Percentiles rank a stretch among this genome's conserved stretches.
These are phyloP conservation scores for Drosophila tripunctata DNA, from an alignment of 2,888 invertebrate genomes.

Conservation along the genomic window DNA sequence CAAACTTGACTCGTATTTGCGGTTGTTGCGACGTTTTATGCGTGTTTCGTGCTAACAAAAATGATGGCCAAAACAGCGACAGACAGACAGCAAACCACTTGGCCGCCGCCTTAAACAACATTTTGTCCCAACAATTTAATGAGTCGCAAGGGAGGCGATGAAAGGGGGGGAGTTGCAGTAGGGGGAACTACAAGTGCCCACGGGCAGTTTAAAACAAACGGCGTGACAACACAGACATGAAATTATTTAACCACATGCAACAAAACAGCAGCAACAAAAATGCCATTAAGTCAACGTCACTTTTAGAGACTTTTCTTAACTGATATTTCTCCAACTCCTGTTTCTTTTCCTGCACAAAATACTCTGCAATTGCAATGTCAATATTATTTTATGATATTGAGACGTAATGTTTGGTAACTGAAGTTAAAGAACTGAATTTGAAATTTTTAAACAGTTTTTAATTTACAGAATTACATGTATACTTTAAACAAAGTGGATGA, in stretches of 20 bases:
- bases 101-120: slow-evolving; percentile 37
- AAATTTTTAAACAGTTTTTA: too few species aligned
- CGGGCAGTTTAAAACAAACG: slow-evolving; percentile 43
- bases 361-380: too few species aligned
- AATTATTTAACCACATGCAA: slow-evolving; percentile 40
- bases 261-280: slow-evolving; percentile 9
- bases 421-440: too few species aligned
- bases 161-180: background rate
- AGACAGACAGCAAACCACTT: slow-evolving; percentile 19
- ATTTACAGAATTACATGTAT: too few species aligned
- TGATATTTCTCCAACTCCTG: background rate
- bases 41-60: slow-evolving; percentile 42
- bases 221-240: slow-evolving; percentile 51
- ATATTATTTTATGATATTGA: too few species aligned
- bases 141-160: slow-evolving; percentile 31
- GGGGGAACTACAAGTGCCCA: background rate
- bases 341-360: background rate
- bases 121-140: slow-evolving; percentile 58
- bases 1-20: slow-evolving; percentile 56
- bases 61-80: slow-evolving; percentile 38
- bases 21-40: slow-evolving; percentile 67
- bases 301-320: background rate
- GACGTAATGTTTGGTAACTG: too few species aligned
- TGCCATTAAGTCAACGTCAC: slow-evolving; percentile 7
- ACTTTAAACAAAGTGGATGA: too few species aligned